These are phyloP conservation scores for Rhopilema esculentum DNA, from an alignment of 30 jellyfish, hydroid and myxozoan species.

Conservation along the genomic window DNA sequence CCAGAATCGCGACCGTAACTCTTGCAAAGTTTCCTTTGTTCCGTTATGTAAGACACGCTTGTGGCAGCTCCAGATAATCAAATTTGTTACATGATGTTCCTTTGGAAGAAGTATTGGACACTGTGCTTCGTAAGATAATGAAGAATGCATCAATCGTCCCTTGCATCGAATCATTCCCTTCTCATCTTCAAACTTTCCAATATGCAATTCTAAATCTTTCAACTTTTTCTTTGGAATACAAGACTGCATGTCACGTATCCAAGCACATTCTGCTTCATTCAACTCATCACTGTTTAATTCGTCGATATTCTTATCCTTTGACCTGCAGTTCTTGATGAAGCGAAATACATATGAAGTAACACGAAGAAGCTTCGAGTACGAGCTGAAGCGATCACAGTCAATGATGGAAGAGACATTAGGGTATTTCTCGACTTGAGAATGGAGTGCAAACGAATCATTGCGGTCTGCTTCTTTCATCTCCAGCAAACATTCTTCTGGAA, in stretches of 20 bases:
- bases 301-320: neutral
- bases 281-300: neutral
- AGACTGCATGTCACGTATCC: neutral
- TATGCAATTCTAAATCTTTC: neutral
- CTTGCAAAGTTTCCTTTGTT: slow-evolving; percentile 39
- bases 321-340: slow-evolving; percentile 6
- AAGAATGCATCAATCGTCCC: slow-evolving; percentile 8
- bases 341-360: slow-evolving; percentile 41
- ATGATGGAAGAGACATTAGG: neutral
- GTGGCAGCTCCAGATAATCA: slow-evolving; percentile 29
- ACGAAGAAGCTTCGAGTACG: neutral
- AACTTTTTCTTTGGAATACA: neutral
- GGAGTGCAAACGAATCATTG: no score
- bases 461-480: slow-evolving; percentile 13
- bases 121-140: neutral
- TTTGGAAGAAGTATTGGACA: slow-evolving; percentile 1
- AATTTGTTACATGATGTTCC: slow-evolving; percentile 13
- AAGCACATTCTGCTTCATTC: neutral
- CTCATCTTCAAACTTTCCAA: neutral
- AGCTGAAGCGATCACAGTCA: neutral
- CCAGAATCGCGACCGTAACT: slow-evolving; percentile 66
- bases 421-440: neutral
- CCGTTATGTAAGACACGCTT: slow-evolving; percentile 31
- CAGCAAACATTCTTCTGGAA: neutral
- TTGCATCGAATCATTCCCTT: slow-evolving; percentile 3